A percentile compares a stretch with the other conserved stretches of the same genome.
phyloP scores from a whole-genome alignment of 2,113 vertebrate species.

The Rhinichthys klamathensis region DNA sequence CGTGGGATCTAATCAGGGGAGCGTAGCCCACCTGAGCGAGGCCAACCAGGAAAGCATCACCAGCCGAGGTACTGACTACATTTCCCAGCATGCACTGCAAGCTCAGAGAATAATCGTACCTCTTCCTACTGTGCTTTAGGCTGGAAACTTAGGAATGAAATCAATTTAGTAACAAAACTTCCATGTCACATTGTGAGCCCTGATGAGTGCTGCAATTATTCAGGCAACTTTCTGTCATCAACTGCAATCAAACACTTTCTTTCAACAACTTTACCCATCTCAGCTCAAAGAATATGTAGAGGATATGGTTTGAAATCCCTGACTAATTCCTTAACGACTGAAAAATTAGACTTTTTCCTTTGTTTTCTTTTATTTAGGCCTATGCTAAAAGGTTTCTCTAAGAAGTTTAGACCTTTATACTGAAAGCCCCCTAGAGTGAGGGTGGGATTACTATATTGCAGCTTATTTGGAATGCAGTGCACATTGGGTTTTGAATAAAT shows the following conservation, averaged over 20 bases:
- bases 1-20: constrained; percentile 94
- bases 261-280: background rate
- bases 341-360: background rate
- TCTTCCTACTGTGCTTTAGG: background rate
- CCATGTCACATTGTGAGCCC: background rate
- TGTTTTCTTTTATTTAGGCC: constrained; percentile 4
- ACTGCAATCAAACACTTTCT: background rate
- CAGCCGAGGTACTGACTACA: constrained; percentile 74
- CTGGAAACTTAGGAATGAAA: background rate
- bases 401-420: background rate
- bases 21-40: constrained; percentile 88
- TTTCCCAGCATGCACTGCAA: background rate
- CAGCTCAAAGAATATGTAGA: background rate
- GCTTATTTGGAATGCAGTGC: constrained; percentile 1
- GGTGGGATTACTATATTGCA: background rate
- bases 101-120: background rate
- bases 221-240: background rate
- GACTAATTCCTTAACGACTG: background rate
- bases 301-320: background rate
- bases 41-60: constrained; percentile 92
- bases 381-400: background rate
- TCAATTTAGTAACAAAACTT: background rate
- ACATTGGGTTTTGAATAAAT: constrained; percentile 39
- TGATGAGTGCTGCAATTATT: background rate
- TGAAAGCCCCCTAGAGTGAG: background rate